Evolutionary conservation across 2,888 invertebrate species (phyloP), one percentile per base, ranked within the genome.

Genomic region (Orthosia incerta): DNA sequence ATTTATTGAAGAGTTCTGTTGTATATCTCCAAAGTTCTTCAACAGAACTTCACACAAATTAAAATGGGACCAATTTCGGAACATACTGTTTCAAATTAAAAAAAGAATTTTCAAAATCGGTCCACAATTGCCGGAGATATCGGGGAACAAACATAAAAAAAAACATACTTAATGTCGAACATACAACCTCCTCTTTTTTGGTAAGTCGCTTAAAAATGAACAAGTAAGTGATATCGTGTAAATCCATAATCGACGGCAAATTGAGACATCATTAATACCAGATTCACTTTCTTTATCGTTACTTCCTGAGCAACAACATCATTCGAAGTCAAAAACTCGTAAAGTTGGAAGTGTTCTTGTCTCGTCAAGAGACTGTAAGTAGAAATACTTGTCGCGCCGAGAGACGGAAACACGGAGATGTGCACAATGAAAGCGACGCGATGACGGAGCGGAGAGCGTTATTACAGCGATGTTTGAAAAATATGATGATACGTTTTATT

Each of bases 321-420:
- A n/a, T 51, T 13, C 23, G 2, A 65, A 64, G 31, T 53, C 51
- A 59, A 65, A 74, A 59, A 51, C 51, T 74, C 51, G 31, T 23
- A 57, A 74, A 74, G 46, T 57, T 23, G 46, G 13, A 65, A 74
- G 74, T 74, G 59, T 65, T 51, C 50, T 59, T 18, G 23, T 20
- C 15, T 46, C 20, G 56, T 45, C 51, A 26, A 74, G 74, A 23
- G 57, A 51, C n/a, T 62, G 73, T 73, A 74, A 74, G 74, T 74
- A 74, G 46, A 74, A 74, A 74, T 74, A 74, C 74, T 74, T 65
- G 74, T 74, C 64, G n/a, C 51, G 13, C 23, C 15, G 2, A 46
- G 74, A 46, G 56, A 26, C 57, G 64, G 57, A 11, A 26, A 46
- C 31, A 9, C 45, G 57, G 53, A 71, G 15, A 63, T 51, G 56